Evolutionary conservation across 1,140 invertebrate genomes (phyloP).

Genomic region (Stegodyphus mimosarum): DNA sequence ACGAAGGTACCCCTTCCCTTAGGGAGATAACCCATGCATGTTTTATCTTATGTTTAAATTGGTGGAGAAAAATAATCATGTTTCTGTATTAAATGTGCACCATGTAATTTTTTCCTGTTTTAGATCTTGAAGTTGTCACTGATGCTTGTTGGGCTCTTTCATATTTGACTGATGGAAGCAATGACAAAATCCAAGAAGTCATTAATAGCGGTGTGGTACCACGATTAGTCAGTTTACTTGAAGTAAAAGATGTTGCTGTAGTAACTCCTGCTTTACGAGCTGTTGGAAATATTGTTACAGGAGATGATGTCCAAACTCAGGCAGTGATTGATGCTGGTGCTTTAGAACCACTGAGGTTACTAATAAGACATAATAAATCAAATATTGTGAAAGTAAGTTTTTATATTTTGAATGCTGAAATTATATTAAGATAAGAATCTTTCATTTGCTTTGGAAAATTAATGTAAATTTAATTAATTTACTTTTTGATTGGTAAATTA

Average conservation of each 20-base stretch:
- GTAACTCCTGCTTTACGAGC: conserved; percentile 97
- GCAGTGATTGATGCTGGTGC: conserved; percentile 81
- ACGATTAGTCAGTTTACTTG: conserved; percentile 89
- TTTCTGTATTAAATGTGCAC: too few species aligned
- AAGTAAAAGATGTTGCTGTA: conserved; percentile 80
- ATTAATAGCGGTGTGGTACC: conserved; percentile 96
- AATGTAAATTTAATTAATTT: neutral
- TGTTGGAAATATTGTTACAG: conserved; percentile 99
- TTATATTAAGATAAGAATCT: neutral
- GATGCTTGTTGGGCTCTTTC: conserved; percentile 99
- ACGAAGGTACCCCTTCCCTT: too few species aligned
- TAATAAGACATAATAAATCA: conserved; percentile 85
- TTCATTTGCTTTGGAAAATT: neutral
- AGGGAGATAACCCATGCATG: too few species aligned
- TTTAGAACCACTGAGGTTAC: conserved; percentile 63
- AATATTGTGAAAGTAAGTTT: conserved; percentile 60
- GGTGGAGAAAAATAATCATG: too few species aligned
- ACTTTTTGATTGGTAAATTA: neutral
- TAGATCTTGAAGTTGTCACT: conserved; percentile 87
- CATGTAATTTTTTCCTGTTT: neutral
- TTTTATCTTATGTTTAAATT: too few species aligned
- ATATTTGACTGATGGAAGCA: conserved; percentile 97
- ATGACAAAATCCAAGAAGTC: conserved; percentile 96
- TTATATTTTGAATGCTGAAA: neutral
- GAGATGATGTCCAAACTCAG: conserved; percentile 98